A percentile compares a stretch with the other conserved stretches of the same genome.
Evolutionary conservation across 2,797 vertebrate genomes (phyloP).

Genomic region (Fistularia tabacaria): DNA sequence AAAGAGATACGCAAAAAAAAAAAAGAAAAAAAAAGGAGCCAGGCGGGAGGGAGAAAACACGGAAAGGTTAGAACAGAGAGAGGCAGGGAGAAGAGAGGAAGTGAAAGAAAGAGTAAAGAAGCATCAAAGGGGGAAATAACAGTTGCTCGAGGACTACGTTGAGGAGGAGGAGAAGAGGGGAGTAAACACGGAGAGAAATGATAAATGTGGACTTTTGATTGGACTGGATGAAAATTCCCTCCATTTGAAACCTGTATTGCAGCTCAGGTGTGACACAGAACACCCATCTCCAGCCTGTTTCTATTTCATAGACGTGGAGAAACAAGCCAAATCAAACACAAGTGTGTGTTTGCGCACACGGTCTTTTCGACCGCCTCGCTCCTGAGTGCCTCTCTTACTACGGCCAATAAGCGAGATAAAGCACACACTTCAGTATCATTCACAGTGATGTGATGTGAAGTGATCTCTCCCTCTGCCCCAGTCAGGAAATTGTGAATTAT

Average conservation of each 20-base stretch:
- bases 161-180: constrained; percentile 9
- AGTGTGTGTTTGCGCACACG: constrained; percentile 13
- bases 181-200: neutral
- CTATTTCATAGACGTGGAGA: constrained; percentile 6
- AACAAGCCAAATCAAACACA: constrained; percentile 7
- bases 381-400: constrained; percentile 12
- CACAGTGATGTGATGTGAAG: constrained; percentile 63
- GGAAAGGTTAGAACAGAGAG: neutral
- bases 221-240: constrained; percentile 18
- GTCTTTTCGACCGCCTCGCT: constrained; percentile 19
- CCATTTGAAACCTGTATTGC: constrained; percentile 37
- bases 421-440: constrained; percentile 36
- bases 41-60: neutral
- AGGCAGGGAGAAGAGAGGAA: neutral
- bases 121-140: neutral
- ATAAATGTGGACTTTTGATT: constrained; percentile 19
- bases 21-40: neutral
- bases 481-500: constrained; percentile 68
- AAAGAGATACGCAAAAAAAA: neutral
- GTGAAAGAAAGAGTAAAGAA: neutral
- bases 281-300: constrained; percentile 7
- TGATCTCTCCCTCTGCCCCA: constrained; percentile 53
- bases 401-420: constrained; percentile 27
- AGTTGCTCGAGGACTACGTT: constrained; percentile 7
- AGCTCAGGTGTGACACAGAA: constrained; percentile 27